Percentiles rank a stretch among this genome's conserved stretches.
These are phyloP conservation scores for Limanda limanda DNA, from an alignment of 2,113 vertebrate species.

Conservation along the genomic window DNA sequence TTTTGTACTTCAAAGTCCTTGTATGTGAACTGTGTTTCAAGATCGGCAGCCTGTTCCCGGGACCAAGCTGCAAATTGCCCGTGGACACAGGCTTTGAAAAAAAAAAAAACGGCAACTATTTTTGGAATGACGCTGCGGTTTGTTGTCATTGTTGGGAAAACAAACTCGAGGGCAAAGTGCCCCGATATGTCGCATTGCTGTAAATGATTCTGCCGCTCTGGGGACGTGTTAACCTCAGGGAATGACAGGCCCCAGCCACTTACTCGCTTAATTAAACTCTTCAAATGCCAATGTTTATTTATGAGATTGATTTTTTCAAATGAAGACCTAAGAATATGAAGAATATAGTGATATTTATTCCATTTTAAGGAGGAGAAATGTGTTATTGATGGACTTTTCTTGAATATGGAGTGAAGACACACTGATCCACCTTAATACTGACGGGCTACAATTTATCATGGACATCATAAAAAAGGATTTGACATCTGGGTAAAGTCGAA, in stretches of 20 bases:
- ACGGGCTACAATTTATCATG: background rate
- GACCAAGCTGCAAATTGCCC: constrained; percentile 55
- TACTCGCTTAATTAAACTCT: constrained; percentile 66
- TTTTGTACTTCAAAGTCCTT: constrained; percentile 78
- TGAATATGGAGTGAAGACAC: too few relatives aligned
- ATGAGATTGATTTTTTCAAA: constrained; percentile 64
- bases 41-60: constrained; percentile 67
- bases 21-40: constrained; percentile 54
- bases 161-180: constrained; percentile 49
- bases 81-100: constrained; percentile 60
- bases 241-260: constrained; percentile 47
- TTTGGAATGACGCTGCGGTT: constrained; percentile 49
- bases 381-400: background rate
- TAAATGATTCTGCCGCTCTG: constrained; percentile 53
- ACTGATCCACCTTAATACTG: background rate
- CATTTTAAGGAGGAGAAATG: constrained; percentile 10
- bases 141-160: constrained; percentile 68
- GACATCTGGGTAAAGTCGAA: constrained; percentile 37
- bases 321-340: constrained; percentile 42
- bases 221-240: constrained; percentile 60
- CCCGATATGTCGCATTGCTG: constrained; percentile 32
- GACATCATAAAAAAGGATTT: constrained; percentile 29
- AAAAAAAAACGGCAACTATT: constrained; percentile 61
- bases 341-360: constrained; percentile 13
- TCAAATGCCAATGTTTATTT: constrained; percentile 66